Evolutionary conservation across 2,888 invertebrate genomes (phyloP).

Genomic region (Punctoribates punctum): DNA sequence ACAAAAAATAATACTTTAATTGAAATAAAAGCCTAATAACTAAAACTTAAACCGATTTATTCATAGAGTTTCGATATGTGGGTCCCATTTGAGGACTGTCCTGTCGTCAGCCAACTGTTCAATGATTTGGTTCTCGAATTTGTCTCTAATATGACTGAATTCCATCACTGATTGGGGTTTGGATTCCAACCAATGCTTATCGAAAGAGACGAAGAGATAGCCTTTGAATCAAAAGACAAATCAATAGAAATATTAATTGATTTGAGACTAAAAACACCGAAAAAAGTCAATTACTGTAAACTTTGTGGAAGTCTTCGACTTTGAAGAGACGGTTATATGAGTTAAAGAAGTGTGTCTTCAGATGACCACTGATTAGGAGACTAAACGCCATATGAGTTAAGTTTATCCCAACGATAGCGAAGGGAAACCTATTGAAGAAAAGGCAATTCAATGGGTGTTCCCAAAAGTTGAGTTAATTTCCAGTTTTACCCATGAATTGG

Average conservation of each 20-base stretch:
- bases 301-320: constrained; percentile 72
- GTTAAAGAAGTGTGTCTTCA: constrained; percentile 89
- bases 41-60: too few relatives aligned
- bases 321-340: constrained; percentile 51
- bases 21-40: too few relatives aligned
- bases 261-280: background rate
- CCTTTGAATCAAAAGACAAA: constrained; percentile 50
- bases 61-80: constrained; percentile 65
- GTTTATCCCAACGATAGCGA: constrained; percentile 74
- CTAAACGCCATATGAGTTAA: constrained; percentile 84
- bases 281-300: constrained; percentile 65
- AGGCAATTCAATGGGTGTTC: background rate
- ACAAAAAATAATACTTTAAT: too few relatives aligned
- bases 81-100: constrained; percentile 73
- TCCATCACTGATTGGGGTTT: constrained; percentile 94
- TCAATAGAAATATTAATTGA: background rate
- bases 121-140: constrained; percentile 73
- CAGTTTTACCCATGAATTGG: constrained; percentile 79
- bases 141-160: constrained; percentile 78
- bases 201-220: constrained; percentile 89
- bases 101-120: constrained; percentile 65
- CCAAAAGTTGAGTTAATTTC: too few relatives aligned
- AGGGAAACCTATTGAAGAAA: constrained; percentile 55
- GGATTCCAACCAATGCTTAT: constrained; percentile 86
- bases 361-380: constrained; percentile 71